Evolutionary conservation across 1,140 invertebrate genomes (phyloP).

Genomic region (Drosophila seguyi): DNA sequence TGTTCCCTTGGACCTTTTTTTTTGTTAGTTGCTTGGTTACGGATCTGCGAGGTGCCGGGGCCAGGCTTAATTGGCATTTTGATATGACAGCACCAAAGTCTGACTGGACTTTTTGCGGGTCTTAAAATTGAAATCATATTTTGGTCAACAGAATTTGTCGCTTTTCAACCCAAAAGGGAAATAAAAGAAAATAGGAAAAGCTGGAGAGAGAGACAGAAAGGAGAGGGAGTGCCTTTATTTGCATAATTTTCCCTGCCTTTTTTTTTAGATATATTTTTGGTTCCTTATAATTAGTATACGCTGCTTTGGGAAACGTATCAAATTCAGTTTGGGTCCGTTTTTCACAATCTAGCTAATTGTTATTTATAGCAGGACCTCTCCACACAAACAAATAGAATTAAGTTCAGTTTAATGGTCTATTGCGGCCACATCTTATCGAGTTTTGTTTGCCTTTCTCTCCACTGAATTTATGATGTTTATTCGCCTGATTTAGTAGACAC

Average conservation of each 20-base stretch:
- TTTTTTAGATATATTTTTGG: slow-evolving; percentile 24
- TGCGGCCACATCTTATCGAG: slow-evolving; percentile 34
- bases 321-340: slow-evolving; percentile 54
- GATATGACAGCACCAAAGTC: slow-evolving; percentile 62
- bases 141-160: slow-evolving; percentile 17
- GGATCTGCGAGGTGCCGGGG: slow-evolving; percentile 49
- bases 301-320: slow-evolving; percentile 24
- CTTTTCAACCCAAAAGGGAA: neutral
- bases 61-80: slow-evolving; percentile 75
- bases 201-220: neutral
- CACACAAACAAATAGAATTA: slow-evolving; percentile 62
- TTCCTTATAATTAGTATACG: slow-evolving; percentile 69
- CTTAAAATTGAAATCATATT: slow-evolving; percentile 75
- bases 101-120: slow-evolving; percentile 21
- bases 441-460: slow-evolving; percentile 7
- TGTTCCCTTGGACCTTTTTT: slow-evolving; percentile 30
- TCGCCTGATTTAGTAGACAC: slow-evolving; percentile 23
- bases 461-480: slow-evolving; percentile 61
- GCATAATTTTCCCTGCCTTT: slow-evolving; percentile 46
- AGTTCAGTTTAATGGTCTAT: slow-evolving; percentile 69
- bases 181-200: slow-evolving; percentile 25
- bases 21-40: slow-evolving; percentile 9
- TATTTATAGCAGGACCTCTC: slow-evolving; percentile 68
- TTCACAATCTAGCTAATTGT: slow-evolving; percentile 80
- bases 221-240: slow-evolving; percentile 20